Base-by-base conservation (phyloP, 1,140 invertebrate species). In the Subanguina moxae region DNA sequence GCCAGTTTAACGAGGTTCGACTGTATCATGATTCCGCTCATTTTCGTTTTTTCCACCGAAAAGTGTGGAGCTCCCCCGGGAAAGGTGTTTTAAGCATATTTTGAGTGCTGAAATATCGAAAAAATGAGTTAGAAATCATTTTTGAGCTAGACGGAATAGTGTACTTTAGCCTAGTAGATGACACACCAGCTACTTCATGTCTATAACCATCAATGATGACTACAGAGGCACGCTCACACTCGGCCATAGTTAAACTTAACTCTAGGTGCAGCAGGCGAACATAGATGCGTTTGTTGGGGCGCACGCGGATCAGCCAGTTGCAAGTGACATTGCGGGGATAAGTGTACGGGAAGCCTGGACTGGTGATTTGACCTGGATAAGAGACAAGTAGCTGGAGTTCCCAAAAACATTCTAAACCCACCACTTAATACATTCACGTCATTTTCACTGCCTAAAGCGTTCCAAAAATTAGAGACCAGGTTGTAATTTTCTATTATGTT, bases 161-260 rank as follows among this genome's bases (percentile, higher is more conserved):
- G n/a, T n/a, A n/a, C n/a, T n/a, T n/a, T n/a, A n/a, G n/a, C n/a
- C n/a, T n/a, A n/a, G n/a, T 43, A 1, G 11, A 1, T n/a, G 11
- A 19, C 42, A 65, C n/a, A n/a, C 15, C 5, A 43, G 28, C 68
- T 15, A 42, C 38, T 25, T 77, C 72, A 38, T 75, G 76, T 13
- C 63, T 57, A 38, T 76, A 75, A 21, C 74, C 74, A 30, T 75
- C 74, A n/a, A 75, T 61, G 8, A 75, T 61, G 27, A 57, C 57
- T 3, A 75, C 58, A 8, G 74, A 75, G 48, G 76, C 70, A 11
- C 65, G 30, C 15, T 78, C 76, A 45, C 74, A 75, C 64, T 78
- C 74, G 25, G 71, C 74, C 67, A 76, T 43, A 15, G 76, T 77
- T 19, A 70, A 28, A 21, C 76, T 65, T 3, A 76, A 32, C 28